A percentile compares a stretch with the other conserved stretches of the same genome.
phyloP scores from a whole-genome alignment of 2,888 invertebrate species.

The Ophonus ardosiacus region DNA sequence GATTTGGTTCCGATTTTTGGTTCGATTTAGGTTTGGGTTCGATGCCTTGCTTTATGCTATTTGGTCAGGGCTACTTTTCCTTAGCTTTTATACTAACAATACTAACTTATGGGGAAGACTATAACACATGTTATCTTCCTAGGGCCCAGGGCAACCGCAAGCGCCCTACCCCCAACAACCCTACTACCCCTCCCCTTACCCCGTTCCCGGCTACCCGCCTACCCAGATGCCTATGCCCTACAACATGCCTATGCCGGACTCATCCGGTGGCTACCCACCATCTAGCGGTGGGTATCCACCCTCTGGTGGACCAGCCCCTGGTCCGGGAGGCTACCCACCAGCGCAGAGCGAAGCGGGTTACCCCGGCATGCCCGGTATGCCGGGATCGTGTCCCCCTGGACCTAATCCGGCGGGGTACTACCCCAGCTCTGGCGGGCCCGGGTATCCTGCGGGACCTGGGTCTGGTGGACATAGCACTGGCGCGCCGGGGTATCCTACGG shows the following conservation, averaged over 20 bases:
- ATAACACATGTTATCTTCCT: slow-evolving; percentile 69
- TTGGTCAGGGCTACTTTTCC: not conserved
- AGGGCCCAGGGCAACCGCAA: slow-evolving; percentile 74
- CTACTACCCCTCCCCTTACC: slow-evolving; percentile 67
- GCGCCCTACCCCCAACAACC: slow-evolving; percentile 70
- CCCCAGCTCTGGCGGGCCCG: not conserved
- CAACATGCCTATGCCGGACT: slow-evolving; percentile 57
- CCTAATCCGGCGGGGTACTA: slow-evolving; percentile 8
- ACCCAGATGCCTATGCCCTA: slow-evolving; percentile 52
- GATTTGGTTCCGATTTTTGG: too few species aligned
- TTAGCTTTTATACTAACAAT: slow-evolving; percentile 62
- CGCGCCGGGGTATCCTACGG: slow-evolving; percentile 4
- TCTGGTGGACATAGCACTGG: not conserved
- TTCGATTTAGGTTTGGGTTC: too few species aligned
- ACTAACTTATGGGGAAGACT: slow-evolving; percentile 70
- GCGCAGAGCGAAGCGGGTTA: slow-evolving; percentile 67
- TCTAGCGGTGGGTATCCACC: slow-evolving; percentile 48
- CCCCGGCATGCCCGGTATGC: not conserved
- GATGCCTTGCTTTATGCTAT: too few species aligned
- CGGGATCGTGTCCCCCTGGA: slow-evolving; percentile 1
- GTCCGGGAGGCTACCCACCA: slow-evolving; percentile 12
- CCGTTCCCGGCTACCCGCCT: slow-evolving; percentile 60
- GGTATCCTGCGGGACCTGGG: not conserved
- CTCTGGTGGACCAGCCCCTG: slow-evolving; percentile 19
- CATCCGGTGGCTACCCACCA: not conserved